Evolutionary conservation across 2,113 vertebrate species (phyloP).

Genomic region (Phalacrocorax aristotelis): DNA sequence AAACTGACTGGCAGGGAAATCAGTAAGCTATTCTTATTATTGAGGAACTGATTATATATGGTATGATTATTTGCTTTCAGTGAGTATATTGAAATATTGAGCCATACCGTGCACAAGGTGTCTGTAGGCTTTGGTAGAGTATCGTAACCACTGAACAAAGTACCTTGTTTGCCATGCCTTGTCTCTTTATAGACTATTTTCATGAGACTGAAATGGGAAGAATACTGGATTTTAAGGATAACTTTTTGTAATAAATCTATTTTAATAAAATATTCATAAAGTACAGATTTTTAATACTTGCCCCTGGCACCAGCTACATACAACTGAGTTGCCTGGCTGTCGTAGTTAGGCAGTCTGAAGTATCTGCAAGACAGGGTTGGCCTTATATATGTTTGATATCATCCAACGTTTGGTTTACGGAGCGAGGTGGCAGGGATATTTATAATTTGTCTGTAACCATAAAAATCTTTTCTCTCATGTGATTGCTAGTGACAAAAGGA

Average conservation of each 20-base stretch:
- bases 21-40: neutral
- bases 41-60: neutral
- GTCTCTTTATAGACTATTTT: neutral
- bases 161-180: neutral
- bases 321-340: neutral
- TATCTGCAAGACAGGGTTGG: neutral
- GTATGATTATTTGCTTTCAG: neutral
- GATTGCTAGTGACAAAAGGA: neutral
- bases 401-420: neutral
- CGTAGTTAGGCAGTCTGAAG: neutral
- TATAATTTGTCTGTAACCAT: neutral
- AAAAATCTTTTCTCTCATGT: neutral
- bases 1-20: neutral
- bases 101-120: neutral
- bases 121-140: neutral
- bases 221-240: neutral
- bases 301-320: neutral
- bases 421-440: neutral
- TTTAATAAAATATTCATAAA: neutral
- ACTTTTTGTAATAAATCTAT: neutral
- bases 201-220: neutral
- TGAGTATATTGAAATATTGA: neutral
- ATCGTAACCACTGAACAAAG: neutral
- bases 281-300: neutral
- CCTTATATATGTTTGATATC: neutral